A percentile compares a stretch with the other conserved stretches of the same genome.
These are phyloP conservation scores for Coluber constrictor DNA, from an alignment of 2,797 vertebrate genomes.

Conservation along the genomic window DNA sequence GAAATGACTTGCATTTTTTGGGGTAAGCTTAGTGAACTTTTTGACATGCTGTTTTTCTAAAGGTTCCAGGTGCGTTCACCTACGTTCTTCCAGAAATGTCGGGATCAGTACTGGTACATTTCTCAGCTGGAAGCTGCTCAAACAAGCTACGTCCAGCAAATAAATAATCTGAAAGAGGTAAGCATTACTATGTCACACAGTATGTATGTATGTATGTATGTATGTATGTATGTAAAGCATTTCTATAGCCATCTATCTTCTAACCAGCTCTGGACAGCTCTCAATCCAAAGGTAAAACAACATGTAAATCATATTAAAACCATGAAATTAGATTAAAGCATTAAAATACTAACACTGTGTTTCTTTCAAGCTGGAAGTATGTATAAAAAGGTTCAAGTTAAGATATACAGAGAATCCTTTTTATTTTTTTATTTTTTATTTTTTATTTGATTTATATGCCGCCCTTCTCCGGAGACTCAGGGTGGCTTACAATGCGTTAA, in stretches of 20 bases:
- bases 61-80: slow-evolving; percentile 97
- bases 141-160: slow-evolving; percentile 93
- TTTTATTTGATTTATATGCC: no score
- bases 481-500: no score
- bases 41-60: slow-evolving; percentile 21
- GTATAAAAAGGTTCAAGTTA: not conserved
- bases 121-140: slow-evolving; percentile 93
- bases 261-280: not conserved
- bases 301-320: not conserved
- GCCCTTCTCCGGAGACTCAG: no score
- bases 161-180: slow-evolving; percentile 98
- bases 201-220: not conserved
- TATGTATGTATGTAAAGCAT: not conserved
- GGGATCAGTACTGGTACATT: slow-evolving; percentile 98
- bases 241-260: not conserved
- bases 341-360: not conserved
- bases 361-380: not conserved
- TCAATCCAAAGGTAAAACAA: not conserved
- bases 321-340: not conserved
- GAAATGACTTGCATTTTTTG: not conserved
- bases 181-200: not conserved
- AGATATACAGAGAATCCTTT: not conserved
- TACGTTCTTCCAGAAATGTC: slow-evolving; percentile 97
- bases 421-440: no score
- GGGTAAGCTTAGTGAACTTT: not conserved